Conservation (phyloP, 2,113 vertebrate species). For the Datnioides undecimradiatus region DNA sequence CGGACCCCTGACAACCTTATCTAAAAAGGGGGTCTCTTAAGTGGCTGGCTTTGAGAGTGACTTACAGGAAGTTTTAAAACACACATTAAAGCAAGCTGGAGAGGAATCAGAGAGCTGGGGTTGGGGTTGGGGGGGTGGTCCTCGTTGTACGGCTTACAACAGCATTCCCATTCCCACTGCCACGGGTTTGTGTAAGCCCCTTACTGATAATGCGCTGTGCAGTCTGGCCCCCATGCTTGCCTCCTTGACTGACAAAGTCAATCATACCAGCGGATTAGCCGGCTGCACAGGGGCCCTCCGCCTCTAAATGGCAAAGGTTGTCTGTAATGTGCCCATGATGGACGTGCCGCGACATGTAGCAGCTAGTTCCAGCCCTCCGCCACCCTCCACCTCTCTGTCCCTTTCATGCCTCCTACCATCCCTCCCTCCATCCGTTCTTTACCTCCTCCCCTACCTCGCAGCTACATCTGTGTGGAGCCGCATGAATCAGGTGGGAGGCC, state of each 20-base stretch:
- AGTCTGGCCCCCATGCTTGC: constrained; percentile 55
- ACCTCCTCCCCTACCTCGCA: not conserved
- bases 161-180: constrained; percentile 62
- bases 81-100: constrained; percentile 65
- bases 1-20: constrained; percentile 51
- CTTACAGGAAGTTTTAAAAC: constrained; percentile 64
- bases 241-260: constrained; percentile 77
- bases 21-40: constrained; percentile 60
- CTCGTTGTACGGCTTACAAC: constrained; percentile 43
- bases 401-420: constrained; percentile 16
- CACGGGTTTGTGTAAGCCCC: constrained; percentile 75
- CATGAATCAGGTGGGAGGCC: constrained; percentile 31
- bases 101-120: constrained; percentile 37
- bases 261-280: constrained; percentile 71
- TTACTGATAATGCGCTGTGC: constrained; percentile 73
- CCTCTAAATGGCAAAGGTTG: constrained; percentile 52
- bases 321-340: constrained; percentile 51
- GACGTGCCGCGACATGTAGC: constrained; percentile 64
- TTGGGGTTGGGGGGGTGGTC: constrained; percentile 12
- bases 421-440: constrained; percentile 28
- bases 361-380: constrained; percentile 13
- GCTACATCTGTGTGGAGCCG: constrained; percentile 48
- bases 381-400: constrained; percentile 26
- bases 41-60: constrained; percentile 55
- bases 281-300: constrained; percentile 52